Evolutionary conservation across 1,140 invertebrate species (phyloP).

Genomic region (silkworm (Bombyx mori)): DNA sequence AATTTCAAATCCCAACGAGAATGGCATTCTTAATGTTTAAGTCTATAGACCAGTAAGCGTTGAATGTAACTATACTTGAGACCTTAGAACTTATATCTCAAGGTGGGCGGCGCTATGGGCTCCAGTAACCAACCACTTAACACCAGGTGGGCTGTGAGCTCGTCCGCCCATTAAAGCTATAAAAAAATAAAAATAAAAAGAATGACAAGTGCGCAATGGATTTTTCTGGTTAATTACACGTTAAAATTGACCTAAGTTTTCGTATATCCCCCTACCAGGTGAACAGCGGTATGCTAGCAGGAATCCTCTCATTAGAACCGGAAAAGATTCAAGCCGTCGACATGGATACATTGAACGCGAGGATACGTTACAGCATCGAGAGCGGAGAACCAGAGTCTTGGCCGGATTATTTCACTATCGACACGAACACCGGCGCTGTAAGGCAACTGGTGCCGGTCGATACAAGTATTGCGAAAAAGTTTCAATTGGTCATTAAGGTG

Average conservation of each 20-base stretch:
- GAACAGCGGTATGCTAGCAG: constrained; percentile 84
- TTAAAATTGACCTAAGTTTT: not conserved
- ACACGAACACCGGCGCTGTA: constrained; percentile 83
- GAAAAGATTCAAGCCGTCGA: constrained; percentile 91
- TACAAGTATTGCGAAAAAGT: constrained; percentile 80
- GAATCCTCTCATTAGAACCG: constrained; percentile 85
- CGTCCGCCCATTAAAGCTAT: no score
- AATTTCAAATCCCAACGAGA: no score
- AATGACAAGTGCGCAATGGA: not conserved
- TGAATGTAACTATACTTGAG: no score
- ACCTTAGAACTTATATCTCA: no score
- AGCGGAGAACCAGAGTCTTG: constrained; percentile 83
- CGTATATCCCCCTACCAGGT: constrained; percentile 71
- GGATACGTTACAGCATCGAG: constrained; percentile 85
- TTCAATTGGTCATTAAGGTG: constrained; percentile 74
- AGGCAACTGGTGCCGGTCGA: constrained; percentile 86
- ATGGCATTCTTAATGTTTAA: no score
- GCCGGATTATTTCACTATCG: constrained; percentile 87
- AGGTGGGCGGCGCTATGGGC: no score
- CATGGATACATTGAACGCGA: constrained; percentile 87
- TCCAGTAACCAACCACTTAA: no score
- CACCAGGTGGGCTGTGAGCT: no score
- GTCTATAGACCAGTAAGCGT: no score
- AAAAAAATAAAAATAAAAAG: no score
- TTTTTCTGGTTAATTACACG: not conserved